Evolutionary conservation across 2,888 invertebrate genomes (phyloP), one percentile per base, ranked within the genome.

Genomic region (Brachylomia viminalis): DNA sequence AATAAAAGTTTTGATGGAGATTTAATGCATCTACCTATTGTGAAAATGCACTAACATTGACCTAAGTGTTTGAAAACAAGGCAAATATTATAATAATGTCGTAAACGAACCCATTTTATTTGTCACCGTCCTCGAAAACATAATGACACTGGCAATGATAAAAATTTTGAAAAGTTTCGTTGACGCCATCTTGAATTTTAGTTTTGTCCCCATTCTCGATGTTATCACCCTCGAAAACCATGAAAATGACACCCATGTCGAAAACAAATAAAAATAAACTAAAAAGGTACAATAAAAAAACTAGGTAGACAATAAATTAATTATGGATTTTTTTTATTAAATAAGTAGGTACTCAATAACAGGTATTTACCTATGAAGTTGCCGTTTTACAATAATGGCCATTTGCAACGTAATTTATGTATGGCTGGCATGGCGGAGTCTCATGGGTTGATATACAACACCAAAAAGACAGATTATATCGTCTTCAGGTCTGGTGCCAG

Each of bases 41-140:
- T 49, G 42, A 74, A 59, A 74, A 74, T 49, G 11, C 13, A 59
- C 74, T 47, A 42, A 59, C 30, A n/a, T 71, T 47, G 71, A 38
- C 42, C 72, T 71, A n/a, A 30, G 42, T 72, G 27, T 54, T n/a
- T 13, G 38, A 71, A 45, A 17, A 72, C 8, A 47, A 27, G 23
- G 23, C 27, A 74, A 73, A 42, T 58, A 49, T 71, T 52, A 68
- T 3, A 10, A 27, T 71, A 49, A 38, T 45, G n/a, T 70, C 42
- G 70, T 42, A 70, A 70, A 47, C 17, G 6, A 6, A 15, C 54
- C 13, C n/a, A 54, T n/a, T 54, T 13, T 54, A 1, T 11, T n/a
- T 54, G 54, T n/a, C n/a, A 54, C 13, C 54, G 5, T n/a, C 5
- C n/a, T 11, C 13, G 5, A n/a, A n/a, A n/a, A n/a, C n/a, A n/a